These are phyloP conservation scores for Neoascia interrupta DNA, from an alignment of 2,888 invertebrate species.

Conservation along the genomic window DNA sequence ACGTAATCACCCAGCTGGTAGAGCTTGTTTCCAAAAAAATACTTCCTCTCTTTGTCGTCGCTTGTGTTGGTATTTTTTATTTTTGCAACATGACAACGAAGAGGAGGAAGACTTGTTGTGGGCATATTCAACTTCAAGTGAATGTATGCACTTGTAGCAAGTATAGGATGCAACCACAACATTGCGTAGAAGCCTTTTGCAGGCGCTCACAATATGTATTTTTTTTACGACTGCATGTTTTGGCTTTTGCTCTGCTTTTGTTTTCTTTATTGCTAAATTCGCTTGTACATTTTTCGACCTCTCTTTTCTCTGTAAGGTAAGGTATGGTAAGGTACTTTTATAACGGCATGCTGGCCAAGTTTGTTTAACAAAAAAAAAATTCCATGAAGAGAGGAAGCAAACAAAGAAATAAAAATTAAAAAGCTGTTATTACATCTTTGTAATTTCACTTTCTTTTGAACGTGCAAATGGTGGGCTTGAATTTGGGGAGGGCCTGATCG, in stretches of 20 bases:
- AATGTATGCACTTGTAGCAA: slow-evolving; percentile 41
- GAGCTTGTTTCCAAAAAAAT: slow-evolving; percentile 42
- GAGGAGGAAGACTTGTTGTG: slow-evolving; percentile 2
- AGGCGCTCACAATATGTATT: too few relatives aligned
- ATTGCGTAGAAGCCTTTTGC: too few relatives aligned
- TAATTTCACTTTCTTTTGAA: slow-evolving; percentile 66
- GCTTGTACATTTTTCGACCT: neutral
- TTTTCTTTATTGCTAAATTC: too few relatives aligned
- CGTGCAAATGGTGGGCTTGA: slow-evolving; percentile 42
- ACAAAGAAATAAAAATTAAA: slow-evolving; percentile 23
- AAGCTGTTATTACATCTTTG: slow-evolving; percentile 58
- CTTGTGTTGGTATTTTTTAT: slow-evolving; percentile 15
- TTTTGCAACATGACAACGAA: too few relatives aligned
- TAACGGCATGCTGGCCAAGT: slow-evolving; percentile 57
- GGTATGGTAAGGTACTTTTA: slow-evolving; percentile 19
- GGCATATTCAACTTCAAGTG: too few relatives aligned
- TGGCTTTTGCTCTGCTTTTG: too few relatives aligned
- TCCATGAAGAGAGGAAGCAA: slow-evolving; percentile 44
- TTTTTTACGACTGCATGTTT: slow-evolving; percentile 28
- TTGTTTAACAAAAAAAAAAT: slow-evolving; percentile 19
- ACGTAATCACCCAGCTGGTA: slow-evolving; percentile 45
- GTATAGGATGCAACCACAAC: slow-evolving; percentile 11
- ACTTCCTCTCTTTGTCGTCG: neutral
- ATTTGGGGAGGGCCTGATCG: slow-evolving; percentile 5
- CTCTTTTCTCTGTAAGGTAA: neutral